These are phyloP conservation scores for Eupithecia abbreviata DNA, from an alignment of 2,888 invertebrate species.

Conservation along the genomic window DNA sequence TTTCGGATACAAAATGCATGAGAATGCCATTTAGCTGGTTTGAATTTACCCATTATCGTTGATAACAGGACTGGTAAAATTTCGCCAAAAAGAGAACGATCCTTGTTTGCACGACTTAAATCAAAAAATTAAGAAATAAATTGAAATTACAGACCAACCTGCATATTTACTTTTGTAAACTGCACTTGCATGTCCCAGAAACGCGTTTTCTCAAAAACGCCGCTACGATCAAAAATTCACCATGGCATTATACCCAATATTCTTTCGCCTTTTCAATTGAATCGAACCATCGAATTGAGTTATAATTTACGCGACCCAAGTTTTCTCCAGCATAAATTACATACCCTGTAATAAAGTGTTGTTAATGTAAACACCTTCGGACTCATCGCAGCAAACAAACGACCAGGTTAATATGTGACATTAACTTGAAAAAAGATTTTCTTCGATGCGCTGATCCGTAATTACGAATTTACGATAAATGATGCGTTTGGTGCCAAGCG, in stretches of 20 bases:
- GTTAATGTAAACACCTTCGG: conserved; percentile 47
- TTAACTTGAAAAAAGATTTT: conserved; percentile 64
- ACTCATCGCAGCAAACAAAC: conserved; percentile 48
- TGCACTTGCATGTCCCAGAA: conserved; percentile 24
- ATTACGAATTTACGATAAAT: conserved; percentile 78
- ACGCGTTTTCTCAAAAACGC: conserved; percentile 28
- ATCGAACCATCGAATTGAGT: conserved; percentile 44
- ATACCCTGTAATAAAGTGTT: conserved; percentile 46
- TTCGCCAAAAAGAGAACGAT: neutral
- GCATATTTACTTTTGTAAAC: conserved; percentile 33
- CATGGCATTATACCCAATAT: conserved; percentile 34
- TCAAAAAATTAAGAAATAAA: conserved; percentile 35
- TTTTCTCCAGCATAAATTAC: conserved; percentile 43
- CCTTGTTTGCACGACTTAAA: conserved; percentile 1
- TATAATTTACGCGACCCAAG: conserved; percentile 45
- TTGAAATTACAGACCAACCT: conserved; percentile 25
- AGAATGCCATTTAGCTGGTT: neutral
- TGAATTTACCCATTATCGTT: neutral
- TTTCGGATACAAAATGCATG: neutral
- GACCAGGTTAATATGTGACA: conserved; percentile 61
- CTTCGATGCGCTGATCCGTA: conserved; percentile 64
- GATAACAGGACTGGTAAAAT: neutral
- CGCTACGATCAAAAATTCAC: conserved; percentile 27
- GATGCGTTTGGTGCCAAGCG: conserved; percentile 63
- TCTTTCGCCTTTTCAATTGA: conserved; percentile 41